Evolutionary conservation across 2,888 invertebrate species (phyloP), one percentile per base, ranked within the genome.

Genomic region (Xestoiulus laeticollis): DNA sequence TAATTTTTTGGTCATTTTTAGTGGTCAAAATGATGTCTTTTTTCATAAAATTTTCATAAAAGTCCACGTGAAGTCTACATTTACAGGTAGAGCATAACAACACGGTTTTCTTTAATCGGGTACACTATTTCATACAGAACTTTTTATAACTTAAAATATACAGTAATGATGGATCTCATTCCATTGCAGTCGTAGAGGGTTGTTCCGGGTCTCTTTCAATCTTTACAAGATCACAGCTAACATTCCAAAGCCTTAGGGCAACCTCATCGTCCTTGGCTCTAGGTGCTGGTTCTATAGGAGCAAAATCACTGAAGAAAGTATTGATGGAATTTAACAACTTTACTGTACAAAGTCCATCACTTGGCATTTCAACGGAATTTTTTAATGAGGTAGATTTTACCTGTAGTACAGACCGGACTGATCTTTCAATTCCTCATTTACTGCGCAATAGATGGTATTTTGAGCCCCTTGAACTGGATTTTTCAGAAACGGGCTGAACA

Each of bases 191-290:
- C 38, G 38, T 38, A 38, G 38, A 38, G 38, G 68, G 8, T 68
- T 68, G n/a, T 68, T 68, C 68, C 8, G 68, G n/a, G n/a, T n/a
- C n/a, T 16, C 82, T 68, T 38, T 87, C 87, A n/a, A 87, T 22
- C 8, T 38, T 32, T n/a, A 82, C 82, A 16, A 87, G 30, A 6
- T n/a, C 26, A 30, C 87, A 87, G 93, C 96, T 96, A 86, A 96
- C 95, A 88, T 93, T 91, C 96, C 96, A 97, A 89, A 97, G 91
- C 94, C 96, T 95, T 88, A 92, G 92, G 0, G 94, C 93, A 44
- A 93, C 91, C 78, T 93, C 92, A 90, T 93, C 93, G 91, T 95
- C 93, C 88, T 93, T 91, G 0, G 94, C 94, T 85, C 92, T 91
- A 53, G 92, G 90, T 0, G 94, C 92, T 1, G 94, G 92, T 19